phyloP scores from a whole-genome alignment of 2,888 invertebrate genomes.

The Polyploca ridens region DNA sequence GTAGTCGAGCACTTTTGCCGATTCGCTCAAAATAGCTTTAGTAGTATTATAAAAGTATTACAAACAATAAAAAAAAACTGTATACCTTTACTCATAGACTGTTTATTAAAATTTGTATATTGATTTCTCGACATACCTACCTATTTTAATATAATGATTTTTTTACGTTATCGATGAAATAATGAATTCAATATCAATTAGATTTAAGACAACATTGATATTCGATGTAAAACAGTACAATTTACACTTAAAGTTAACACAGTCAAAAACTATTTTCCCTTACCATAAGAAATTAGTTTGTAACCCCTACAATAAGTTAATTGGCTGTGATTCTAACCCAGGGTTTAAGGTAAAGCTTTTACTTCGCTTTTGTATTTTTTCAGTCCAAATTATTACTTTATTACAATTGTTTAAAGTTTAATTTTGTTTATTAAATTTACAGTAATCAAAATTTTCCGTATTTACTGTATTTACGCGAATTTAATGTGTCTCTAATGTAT shows the following conservation, averaged over 20 bases:
- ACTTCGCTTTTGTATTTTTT: not conserved
- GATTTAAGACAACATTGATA: not conserved
- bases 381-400: not conserved
- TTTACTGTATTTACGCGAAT: not conserved
- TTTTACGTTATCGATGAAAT: not conserved
- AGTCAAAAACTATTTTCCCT: not conserved
- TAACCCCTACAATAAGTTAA: conserved; percentile 7
- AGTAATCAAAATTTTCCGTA: not conserved
- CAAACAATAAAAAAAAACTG: not conserved
- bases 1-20: not conserved
- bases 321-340: conserved; percentile 2
- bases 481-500: not conserved
- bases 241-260: not conserved
- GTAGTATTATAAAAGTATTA: not conserved
- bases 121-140: too few relatives aligned
- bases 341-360: not conserved
- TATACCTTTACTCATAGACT: not conserved
- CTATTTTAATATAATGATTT: too few relatives aligned
- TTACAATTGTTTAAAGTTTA: not conserved
- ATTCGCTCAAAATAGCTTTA: conserved; percentile 5
- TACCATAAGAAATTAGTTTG: not conserved
- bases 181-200: not conserved
- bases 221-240: conserved; percentile 1
- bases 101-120: too few relatives aligned
- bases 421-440: not conserved